Evolutionary conservation across 2,888 invertebrate genomes (phyloP), one percentile per base, ranked within the genome.

Genomic region (Volucella inanis): DNA sequence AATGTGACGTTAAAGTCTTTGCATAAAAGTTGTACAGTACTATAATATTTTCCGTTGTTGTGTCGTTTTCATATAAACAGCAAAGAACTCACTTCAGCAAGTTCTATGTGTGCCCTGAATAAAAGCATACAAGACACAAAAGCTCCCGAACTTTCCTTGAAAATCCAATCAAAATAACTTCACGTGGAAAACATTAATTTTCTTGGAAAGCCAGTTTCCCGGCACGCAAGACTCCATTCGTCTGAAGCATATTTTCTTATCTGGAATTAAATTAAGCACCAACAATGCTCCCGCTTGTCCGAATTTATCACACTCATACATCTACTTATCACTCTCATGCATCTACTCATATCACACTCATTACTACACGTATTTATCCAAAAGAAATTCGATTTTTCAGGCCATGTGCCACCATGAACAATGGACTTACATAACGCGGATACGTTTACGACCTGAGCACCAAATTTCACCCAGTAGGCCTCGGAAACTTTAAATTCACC

Each of bases 251-350:
- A 79, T 72, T 72, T 74, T 54, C 67, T 79, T 74, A 74, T 79
- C 81, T 76, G 10, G 75, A 64, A 81, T 75, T 75, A 70, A 68
- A 81, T 81, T 75, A 81, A 75, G 57, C 70, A 62, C 68, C 76
- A 55, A 80, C 80, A 80, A 70, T 55, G 75, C 80, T 70, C 75
- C 47, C 61, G 49, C 68, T 62, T 70, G 64, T 68, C 62, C 75
- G 62, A 64, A 68, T 75, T 81, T 62, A 79, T 71, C 78, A 65
- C 59, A 77, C 6, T 31, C 6, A 6, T 31, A 4, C 31, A 31
- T 6, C 4, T 54, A 57, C 43, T 81, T 62, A 79, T 71, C 78
- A 65, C 59, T 70, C 6, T 31, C 6, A 6, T 31, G 0, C 31
- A 31, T 6, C 4, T 54, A 57, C 43, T n/a, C n/a, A n/a, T n/a